A percentile compares a stretch with the other conserved stretches of the same genome.
Conservation (phyloP, 1,140 invertebrate genomes). For the Dreissena rostriformis region DNA sequence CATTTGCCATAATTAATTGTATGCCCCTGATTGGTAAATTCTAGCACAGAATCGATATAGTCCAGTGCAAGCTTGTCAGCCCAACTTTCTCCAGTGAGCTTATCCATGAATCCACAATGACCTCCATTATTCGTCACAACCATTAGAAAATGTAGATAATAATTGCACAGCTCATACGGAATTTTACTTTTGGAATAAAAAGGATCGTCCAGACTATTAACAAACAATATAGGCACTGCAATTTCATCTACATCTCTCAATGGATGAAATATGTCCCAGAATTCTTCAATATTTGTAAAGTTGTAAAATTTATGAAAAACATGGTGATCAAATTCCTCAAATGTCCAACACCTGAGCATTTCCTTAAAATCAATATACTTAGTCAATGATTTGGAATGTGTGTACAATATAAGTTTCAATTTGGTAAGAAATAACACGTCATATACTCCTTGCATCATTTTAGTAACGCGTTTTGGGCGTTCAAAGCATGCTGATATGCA, state of each 20-base stretch:
- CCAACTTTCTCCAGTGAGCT: conserved; percentile 62
- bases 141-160: conserved; percentile 76
- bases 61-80: conserved; percentile 68
- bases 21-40: conserved; percentile 67
- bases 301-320: conserved; percentile 68
- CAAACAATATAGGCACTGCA: conserved; percentile 73
- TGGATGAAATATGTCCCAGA: conserved; percentile 76
- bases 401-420: conserved; percentile 63
- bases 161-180: conserved; percentile 75
- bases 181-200: conserved; percentile 66
- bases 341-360: conserved; percentile 55
- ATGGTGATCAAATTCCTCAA: conserved; percentile 65
- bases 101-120: conserved; percentile 74
- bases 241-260: conserved; percentile 77
- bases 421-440: conserved; percentile 62
- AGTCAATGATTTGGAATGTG: conserved; percentile 60
- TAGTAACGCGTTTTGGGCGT: conserved; percentile 57
- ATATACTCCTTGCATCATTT: conserved; percentile 60
- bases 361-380: conserved; percentile 62
- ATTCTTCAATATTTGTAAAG: conserved; percentile 68
- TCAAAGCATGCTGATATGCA: conserved; percentile 75
- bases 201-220: conserved; percentile 76
- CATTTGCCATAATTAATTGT: conserved; percentile 63
- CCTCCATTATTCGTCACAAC: conserved; percentile 70
- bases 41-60: conserved; percentile 70